Conservation (phyloP, 1,140 invertebrate species). For the Pantala flavescens region DNA sequence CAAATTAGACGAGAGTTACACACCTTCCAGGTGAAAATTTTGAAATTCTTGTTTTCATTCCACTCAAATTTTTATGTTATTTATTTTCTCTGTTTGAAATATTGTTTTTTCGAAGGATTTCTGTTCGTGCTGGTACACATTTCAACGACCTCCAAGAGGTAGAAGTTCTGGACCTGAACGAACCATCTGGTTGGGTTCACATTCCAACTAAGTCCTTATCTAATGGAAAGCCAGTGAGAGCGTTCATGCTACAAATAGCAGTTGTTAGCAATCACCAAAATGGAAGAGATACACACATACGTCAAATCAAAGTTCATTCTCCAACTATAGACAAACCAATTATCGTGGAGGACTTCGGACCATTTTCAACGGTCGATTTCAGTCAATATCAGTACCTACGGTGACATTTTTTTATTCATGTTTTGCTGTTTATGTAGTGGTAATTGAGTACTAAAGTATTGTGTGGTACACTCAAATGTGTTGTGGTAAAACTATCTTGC, state of each 20-base stretch:
- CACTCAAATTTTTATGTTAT: no score
- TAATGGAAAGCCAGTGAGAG: conserved; percentile 74
- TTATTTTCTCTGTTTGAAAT: not conserved
- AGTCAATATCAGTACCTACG: conserved; percentile 68
- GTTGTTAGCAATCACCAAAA: conserved; percentile 97
- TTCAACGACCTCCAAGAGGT: conserved; percentile 98
- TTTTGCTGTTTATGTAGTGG: no score
- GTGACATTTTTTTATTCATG: no score
- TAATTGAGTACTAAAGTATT: no score
- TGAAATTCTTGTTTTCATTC: no score
- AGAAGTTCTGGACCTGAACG: conserved; percentile 86
- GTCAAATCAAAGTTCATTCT: conserved; percentile 93
- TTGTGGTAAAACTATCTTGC: no score
- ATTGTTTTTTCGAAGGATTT: conserved; percentile 52
- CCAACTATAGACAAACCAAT: conserved; percentile 71
- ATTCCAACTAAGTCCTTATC: conserved; percentile 80
- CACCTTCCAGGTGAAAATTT: conserved; percentile 64
- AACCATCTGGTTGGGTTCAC: conserved; percentile 92
- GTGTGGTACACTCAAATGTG: no score
- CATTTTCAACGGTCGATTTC: conserved; percentile 72
- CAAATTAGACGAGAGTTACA: conserved; percentile 98
- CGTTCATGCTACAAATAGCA: conserved; percentile 96
- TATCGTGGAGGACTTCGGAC: conserved; percentile 57
- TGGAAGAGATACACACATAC: conserved; percentile 93
- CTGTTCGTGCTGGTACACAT: conserved; percentile 87